Evolutionary conservation across 1,140 invertebrate genomes (phyloP), one percentile per base, ranked within the genome.

Genomic region (Archegozetes longisetosus): DNA sequence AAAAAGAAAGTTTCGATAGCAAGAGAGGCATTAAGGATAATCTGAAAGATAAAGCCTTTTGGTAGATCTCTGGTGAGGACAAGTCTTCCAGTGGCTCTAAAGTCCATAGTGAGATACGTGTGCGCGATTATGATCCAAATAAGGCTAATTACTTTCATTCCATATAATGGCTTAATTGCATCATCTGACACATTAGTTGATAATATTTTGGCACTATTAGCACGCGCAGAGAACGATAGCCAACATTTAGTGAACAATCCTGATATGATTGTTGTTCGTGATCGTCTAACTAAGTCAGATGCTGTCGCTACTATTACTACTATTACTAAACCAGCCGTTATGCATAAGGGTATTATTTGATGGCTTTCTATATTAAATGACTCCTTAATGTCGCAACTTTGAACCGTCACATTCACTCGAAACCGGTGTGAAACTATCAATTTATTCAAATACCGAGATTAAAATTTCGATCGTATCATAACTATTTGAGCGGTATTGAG

Each of bases 1-100:
- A 59, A 59, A 48, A 59, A 59, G 23, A 57, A 57, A 9, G 55
- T 57, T 26, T 57, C 55, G 20, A 57, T 50, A 25, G 55, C 55
- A 9, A 57, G 29, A 13, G 24, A 29, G 14, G 55, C 55, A 12
- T 57, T 25, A 3, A 57, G n/a, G 3, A 57, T 26, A 12, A 23
- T 57, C 32, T 57, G 55, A 32, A 57, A 57, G 12, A 57, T 17
- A 14, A 57, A 22, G 14, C 32, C 55, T 22, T 26, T 22, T n/a
- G 46, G 17, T 25, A 32, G 24, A 9, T 57, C 55, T 22, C 24
- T 24, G 24, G 55, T 57, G 12, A 12, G 9, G 6, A 20, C 24
- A 40, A 57, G 40, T n/a, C 25, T 40, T 9, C 29, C 29, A 6
- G 46, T 50, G 46, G 55, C 55, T 12, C 46, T 9, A n/a, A 14